Evolutionary conservation across 2,888 invertebrate genomes (phyloP).

Genomic region (Hydropsyche betteni): DNA sequence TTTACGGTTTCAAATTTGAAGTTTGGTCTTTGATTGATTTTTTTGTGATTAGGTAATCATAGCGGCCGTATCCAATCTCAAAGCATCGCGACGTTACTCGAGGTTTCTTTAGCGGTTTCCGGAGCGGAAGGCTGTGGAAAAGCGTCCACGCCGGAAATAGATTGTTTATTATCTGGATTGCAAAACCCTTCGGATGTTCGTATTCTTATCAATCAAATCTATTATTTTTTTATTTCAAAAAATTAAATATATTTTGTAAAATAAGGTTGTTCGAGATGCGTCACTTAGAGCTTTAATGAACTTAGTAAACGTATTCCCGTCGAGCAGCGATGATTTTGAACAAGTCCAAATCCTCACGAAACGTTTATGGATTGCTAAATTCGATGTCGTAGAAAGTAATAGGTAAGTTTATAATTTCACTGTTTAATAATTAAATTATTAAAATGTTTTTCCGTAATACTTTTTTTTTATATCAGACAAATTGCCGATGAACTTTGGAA

Average conservation of each 20-base stretch:
- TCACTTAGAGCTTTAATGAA: slow-evolving; percentile 77
- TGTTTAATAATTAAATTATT: slow-evolving; percentile 4
- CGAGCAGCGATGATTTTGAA: slow-evolving; percentile 67
- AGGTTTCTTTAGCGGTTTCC: slow-evolving; percentile 79
- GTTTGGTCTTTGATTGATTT: not conserved
- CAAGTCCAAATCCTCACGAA: slow-evolving; percentile 71
- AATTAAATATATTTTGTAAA: slow-evolving; percentile 4
- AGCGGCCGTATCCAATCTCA: slow-evolving; percentile 78
- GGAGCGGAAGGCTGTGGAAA: slow-evolving; percentile 71
- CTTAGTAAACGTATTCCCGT: slow-evolving; percentile 70
- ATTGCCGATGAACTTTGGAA: slow-evolving; percentile 74
- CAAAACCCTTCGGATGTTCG: slow-evolving; percentile 72
- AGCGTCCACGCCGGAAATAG: slow-evolving; percentile 76
- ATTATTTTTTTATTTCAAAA: not conserved
- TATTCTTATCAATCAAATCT: not conserved
- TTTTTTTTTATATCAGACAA: slow-evolving; percentile 56
- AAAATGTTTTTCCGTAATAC: not conserved
- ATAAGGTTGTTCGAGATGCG: slow-evolving; percentile 78
- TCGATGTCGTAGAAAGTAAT: slow-evolving; percentile 82
- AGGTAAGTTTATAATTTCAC: slow-evolving; percentile 57
- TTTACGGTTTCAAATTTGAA: not conserved
- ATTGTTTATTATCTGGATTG: slow-evolving; percentile 78
- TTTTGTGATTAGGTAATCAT: slow-evolving; percentile 63
- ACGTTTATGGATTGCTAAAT: slow-evolving; percentile 84
- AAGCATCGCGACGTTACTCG: slow-evolving; percentile 81